These are phyloP conservation scores for Caenorhabditis uteleia DNA, from an alignment of 2,888 invertebrate genomes.

Conservation along the genomic window DNA sequence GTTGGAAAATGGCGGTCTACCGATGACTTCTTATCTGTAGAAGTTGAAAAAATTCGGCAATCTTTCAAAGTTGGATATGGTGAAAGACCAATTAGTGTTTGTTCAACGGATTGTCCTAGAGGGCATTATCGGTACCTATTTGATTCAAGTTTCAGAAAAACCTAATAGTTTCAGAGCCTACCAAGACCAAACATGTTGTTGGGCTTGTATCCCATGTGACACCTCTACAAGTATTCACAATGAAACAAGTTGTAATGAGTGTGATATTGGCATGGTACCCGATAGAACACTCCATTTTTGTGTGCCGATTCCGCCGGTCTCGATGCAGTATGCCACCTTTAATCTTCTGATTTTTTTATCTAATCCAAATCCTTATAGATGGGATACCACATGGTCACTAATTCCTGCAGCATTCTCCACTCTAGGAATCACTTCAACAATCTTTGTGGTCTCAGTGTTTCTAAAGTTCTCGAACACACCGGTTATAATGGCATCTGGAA, in stretches of 20 bases:
- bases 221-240: constrained; percentile 76
- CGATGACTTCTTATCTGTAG: constrained; percentile 53
- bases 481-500: constrained; percentile 81
- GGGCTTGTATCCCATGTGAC: constrained; percentile 78
- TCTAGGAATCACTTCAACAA: constrained; percentile 75
- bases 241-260: constrained; percentile 76
- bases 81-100: constrained; percentile 75
- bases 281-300: constrained; percentile 76
- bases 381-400: constrained; percentile 76
- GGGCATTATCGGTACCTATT: constrained; percentile 73
- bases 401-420: constrained; percentile 77
- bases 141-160: neutral
- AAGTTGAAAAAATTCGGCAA: constrained; percentile 44
- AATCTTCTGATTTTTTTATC: neutral
- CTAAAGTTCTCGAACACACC: constrained; percentile 77
- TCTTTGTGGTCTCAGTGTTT: constrained; percentile 77
- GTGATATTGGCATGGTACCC: constrained; percentile 77
- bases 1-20: constrained; percentile 54
- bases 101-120: constrained; percentile 76
- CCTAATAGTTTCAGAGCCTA: constrained; percentile 31
- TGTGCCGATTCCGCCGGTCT: constrained; percentile 74
- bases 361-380: constrained; percentile 13
- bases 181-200: constrained; percentile 74
- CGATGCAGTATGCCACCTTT: constrained; percentile 72
- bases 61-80: constrained; percentile 29